Base-by-base conservation (phyloP, 2,797 vertebrate genomes). In the Pipistrellus nathusii region DNA sequence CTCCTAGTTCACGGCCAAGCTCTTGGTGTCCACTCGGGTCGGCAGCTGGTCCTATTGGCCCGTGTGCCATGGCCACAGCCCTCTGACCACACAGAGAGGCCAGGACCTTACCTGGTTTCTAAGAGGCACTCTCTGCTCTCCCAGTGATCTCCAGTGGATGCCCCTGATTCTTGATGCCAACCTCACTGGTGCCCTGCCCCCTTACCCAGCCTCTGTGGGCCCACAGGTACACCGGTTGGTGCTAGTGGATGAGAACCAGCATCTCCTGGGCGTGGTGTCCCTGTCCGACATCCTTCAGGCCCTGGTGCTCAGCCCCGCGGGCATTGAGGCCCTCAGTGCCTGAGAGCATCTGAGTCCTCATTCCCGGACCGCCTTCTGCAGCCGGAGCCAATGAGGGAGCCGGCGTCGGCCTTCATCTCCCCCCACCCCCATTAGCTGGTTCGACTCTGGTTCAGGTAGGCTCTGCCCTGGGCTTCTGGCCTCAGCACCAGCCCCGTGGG, bases 261-360 rank as follows among this genome's bases (percentile, higher is more conserved):
- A 98, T 93, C 99, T 99, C 1, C 98, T 98, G 97, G 99, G 99
- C 21, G 99, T 99, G 75, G 96, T 99, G 94, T 99, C 99, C 55
- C 99, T 99, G 55, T 99, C 99, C 0, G 99, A 99, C 98, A 99
- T 99, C 91, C 99, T 99, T 14, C 99, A 99, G 98, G 99, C 99
- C 0, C 98, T 99, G 96, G 98, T 99, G 91, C 98, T 99, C 98
- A 99, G 98, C 95, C 99, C 99, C 0, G 99, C 99, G 98, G 99
- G 99, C 98, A 99, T 99, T 88, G 98, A 99, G 72, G 99, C 99
- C 95, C 99, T 99, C 97, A 98, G 98, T 97, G 98, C 99, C 98
- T 99, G 98, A 98, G 80, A 83, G 88, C 81, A 93, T 71, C 88
- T n/a, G 38, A 89, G 97, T 95, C 97, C 94, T 96, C 96, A 91